These are phyloP conservation scores for Dryococelus australis DNA, from an alignment of 2,888 invertebrate genomes.

Conservation along the genomic window DNA sequence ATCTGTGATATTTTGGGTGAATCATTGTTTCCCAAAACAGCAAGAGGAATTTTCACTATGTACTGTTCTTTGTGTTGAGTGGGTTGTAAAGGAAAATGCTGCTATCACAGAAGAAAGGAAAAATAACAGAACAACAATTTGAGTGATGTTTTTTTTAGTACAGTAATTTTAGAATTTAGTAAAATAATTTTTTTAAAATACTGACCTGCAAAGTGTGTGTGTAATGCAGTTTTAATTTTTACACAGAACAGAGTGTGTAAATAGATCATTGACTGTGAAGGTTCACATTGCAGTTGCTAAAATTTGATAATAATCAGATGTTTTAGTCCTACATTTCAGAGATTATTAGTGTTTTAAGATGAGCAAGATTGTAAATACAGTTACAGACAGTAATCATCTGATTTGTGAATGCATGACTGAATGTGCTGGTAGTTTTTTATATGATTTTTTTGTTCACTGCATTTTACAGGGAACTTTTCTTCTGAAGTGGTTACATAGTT, in stretches of 20 bases:
- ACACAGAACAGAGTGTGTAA: not conserved
- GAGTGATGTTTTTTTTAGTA: not conserved
- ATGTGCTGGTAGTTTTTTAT: not conserved
- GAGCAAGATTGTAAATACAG: not conserved
- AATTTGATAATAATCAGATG: slow-evolving; percentile 9
- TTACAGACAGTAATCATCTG: not conserved
- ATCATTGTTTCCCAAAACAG: not conserved
- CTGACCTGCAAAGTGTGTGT: not conserved
- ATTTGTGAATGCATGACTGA: slow-evolving; percentile 11
- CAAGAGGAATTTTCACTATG: not conserved
- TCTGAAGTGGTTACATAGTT: slow-evolving; percentile 7
- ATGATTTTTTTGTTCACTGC: not conserved
- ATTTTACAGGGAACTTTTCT: not conserved
- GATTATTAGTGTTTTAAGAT: slow-evolving; percentile 16
- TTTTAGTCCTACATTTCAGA: slow-evolving; percentile 11
- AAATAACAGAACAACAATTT: not conserved
- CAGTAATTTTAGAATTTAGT: slow-evolving; percentile 11
- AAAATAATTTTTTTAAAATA: not conserved
- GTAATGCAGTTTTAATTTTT: not conserved
- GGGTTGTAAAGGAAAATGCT: not conserved
- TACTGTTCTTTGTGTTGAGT: not conserved
- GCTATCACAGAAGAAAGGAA: not conserved
- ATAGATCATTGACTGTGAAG: not conserved
- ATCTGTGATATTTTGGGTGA: not conserved
- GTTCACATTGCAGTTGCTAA: slow-evolving; percentile 9